Base-by-base conservation (phyloP, 2,888 invertebrate species). In the Oxystoma pomonae region DNA sequence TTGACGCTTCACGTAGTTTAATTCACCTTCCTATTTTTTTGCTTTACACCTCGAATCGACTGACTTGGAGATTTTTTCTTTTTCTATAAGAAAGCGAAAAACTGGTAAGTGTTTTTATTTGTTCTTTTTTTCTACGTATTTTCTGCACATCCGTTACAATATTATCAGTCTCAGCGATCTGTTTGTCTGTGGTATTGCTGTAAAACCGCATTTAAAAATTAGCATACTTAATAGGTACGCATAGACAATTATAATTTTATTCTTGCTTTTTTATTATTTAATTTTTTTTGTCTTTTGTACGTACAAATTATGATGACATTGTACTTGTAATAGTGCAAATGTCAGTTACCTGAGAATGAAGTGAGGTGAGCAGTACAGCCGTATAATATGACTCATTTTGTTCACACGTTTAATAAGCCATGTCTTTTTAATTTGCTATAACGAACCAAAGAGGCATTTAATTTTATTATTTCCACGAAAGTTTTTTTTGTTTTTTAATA, bases 371-470 rank as follows among this genome's bases (percentile, higher is more conserved):
- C 35, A 35, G 35, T 35, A 35, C 35, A 35, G 35, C 3, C 35
- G 12, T 35, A 7, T 35, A 35, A 35, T n/a, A 58, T 62, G 58
- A 62, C 18, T 58, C 58, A 49, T 20, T 53, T 20, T 55, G 55
- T 62, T 55, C 58, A 57, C 61, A 58, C 21, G 58, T 62, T 62
- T 57, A 62, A 58, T 62, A 62, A 35, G 35, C 62, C 62, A 58
- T 58, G 58, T 62, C 55, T 35, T 55, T 35, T 62, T 62, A 62
- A 62, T 58, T 62, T 62, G 53, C 35, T 62, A 58, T 62, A 62
- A 62, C 58, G 62, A 62, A 62, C 19, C 62, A 55, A 58, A 58
- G 55, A 55, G 52, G 22, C 58, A 58, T 62, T 57, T 62, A 58
- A 58, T 58, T 62, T 62, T 53, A 35, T 35, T 35, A 35, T 35